Evolutionary conservation across 2,113 vertebrate genomes (phyloP).

Genomic region (Muntiacus reevesi): DNA sequence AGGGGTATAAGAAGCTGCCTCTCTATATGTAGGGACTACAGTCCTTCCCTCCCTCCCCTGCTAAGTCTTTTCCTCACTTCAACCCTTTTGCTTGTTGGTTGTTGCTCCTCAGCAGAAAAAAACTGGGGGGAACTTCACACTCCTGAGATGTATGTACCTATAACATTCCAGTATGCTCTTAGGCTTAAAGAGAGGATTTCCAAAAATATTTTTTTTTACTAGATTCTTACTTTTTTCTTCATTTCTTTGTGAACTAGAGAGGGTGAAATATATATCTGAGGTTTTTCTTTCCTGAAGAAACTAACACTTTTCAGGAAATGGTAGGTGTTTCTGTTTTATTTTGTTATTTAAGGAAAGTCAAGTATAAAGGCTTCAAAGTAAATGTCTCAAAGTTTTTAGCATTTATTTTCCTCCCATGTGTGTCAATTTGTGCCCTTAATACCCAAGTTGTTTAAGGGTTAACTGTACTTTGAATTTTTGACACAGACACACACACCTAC

Average conservation of each 20-base stretch:
- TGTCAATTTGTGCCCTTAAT: no score
- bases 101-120: constrained; percentile 19
- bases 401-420: neutral
- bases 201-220: neutral
- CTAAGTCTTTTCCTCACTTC: neutral
- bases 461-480: no score
- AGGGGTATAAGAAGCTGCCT: neutral
- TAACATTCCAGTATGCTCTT: neutral
- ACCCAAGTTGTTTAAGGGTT: no score
- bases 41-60: neutral
- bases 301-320: neutral
- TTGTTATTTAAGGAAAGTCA: constrained; percentile 5
- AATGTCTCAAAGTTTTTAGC: neutral
- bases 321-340: neutral
- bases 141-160: neutral
- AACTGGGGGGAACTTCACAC: neutral
- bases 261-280: neutral
- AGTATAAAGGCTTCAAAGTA: neutral
- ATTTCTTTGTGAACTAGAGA: neutral
- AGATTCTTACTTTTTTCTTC: neutral
- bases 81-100: neutral
- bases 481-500: neutral
- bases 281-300: neutral
- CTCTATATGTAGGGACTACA: neutral
- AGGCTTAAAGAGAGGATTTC: neutral